Base-by-base conservation (phyloP, 2,888 invertebrate genomes). In the Parascotia fuliginaria region DNA sequence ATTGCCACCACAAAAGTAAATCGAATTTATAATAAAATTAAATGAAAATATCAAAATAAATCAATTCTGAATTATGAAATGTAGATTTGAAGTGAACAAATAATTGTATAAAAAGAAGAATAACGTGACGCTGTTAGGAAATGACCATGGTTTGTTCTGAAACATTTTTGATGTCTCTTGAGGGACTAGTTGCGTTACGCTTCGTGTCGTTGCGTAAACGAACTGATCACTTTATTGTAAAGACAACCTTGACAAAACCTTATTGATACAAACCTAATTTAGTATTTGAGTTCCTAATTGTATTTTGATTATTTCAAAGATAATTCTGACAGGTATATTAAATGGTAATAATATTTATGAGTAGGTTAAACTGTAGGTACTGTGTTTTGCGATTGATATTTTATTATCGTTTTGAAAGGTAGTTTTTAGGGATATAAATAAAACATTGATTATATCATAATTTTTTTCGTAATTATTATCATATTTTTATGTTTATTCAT, bases 281-380 rank as follows among this genome's bases (percentile, higher is more conserved):
- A 33, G 9, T 33, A 38, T 47, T 60, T 53, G 55, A 60, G 51
- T 62, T 55, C 55, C 45, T 65, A 57, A 65, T 66, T 60, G 45
- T 34, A 37, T 36, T 49, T 46, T n/a, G 56, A 54, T 60, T 53
- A 55, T 47, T 56, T 53, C 31, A 28, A 9, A 56, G 56, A 65
- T 65, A 44, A 66, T 59, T 51, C 56, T 52, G 64, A 63, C 59
- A 52, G 49, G 40, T 46, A 55, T 50, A 62, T 47, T 53, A 16
- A 65, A 55, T 51, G 54, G 39, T 39, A 66, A 51, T 54, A 47
- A 39, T 55, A 53, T 66, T 40, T 13, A 31, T 24, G 24, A 31
- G 31, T 13, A 1, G 13, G 13, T 7, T 24, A 24, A 7, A 6
- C 4, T 24, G 7, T 19, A 19, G 2, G 2, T 24, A 24, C 7